Evolutionary conservation across 1,140 invertebrate species (phyloP).

Genomic region (Pteromalus puparum): DNA sequence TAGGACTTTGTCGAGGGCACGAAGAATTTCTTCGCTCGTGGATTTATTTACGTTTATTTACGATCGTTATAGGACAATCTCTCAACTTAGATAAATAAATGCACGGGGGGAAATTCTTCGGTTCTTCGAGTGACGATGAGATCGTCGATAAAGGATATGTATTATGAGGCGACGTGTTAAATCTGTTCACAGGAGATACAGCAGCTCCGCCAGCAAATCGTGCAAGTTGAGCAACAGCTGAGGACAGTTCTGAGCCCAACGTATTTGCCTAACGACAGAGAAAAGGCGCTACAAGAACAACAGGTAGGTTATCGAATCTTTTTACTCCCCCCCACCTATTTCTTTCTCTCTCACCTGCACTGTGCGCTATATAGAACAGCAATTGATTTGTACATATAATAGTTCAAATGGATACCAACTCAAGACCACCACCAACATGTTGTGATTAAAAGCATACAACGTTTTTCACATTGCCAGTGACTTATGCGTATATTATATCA

Average conservation of each 20-base stretch:
- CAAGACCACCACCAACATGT: slow-evolving; percentile 66
- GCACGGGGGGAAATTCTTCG: slow-evolving; percentile 6
- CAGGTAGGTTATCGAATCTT: slow-evolving; percentile 84
- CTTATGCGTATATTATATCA: slow-evolving; percentile 15
- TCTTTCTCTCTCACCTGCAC: slow-evolving; percentile 63
- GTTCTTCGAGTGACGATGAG: slow-evolving; percentile 17
- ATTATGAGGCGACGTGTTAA: neutral
- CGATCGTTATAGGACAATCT: neutral
- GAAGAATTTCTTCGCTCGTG: neutral
- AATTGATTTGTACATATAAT: slow-evolving; percentile 66
- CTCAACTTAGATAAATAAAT: neutral
- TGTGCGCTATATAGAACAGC: slow-evolving; percentile 63
- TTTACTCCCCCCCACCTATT: slow-evolving; percentile 24
- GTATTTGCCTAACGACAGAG: slow-evolving; percentile 87
- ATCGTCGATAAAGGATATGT: neutral
- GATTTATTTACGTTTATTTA: neutral
- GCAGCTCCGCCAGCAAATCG: slow-evolving; percentile 86
- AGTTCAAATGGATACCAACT: slow-evolving; percentile 70
- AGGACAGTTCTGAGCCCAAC: slow-evolving; percentile 87
- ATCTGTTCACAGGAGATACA: slow-evolving; percentile 84
- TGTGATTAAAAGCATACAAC: slow-evolving; percentile 18
- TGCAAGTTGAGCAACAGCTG: slow-evolving; percentile 90
- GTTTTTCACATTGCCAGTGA: neutral
- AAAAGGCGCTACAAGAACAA: slow-evolving; percentile 90
- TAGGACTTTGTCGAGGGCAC: slow-evolving; percentile 45